Evolutionary conservation across 2,888 invertebrate species (phyloP).

Genomic region (Anaspis maculata): DNA sequence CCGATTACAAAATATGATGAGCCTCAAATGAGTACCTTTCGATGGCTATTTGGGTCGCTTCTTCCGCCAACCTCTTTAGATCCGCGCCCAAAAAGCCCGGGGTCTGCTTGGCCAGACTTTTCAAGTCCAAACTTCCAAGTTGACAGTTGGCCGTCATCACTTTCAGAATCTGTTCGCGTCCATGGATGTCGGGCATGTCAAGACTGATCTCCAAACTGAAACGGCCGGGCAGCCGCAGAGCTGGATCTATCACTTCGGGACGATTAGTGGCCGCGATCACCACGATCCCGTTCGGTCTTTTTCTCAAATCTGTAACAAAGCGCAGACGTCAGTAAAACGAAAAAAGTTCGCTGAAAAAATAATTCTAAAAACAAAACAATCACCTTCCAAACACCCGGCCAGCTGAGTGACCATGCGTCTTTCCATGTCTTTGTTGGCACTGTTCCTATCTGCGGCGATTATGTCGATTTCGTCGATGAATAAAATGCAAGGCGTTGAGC

Average conservation of each 20-base stretch:
- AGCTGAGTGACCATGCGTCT: conserved; percentile 90
- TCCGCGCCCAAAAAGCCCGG: conserved; percentile 97
- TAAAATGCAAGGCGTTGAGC: conserved; percentile 70
- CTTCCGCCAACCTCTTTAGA: conserved; percentile 75
- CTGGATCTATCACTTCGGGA: conserved; percentile 87
- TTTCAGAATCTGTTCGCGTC: conserved; percentile 70
- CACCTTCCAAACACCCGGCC: conserved; percentile 81
- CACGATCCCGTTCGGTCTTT: conserved; percentile 55
- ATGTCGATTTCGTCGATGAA: conserved; percentile 97
- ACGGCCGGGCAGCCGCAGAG: conserved; percentile 82
- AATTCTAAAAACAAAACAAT: too few species aligned
- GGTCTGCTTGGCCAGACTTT: conserved; percentile 70
- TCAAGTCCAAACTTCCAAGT: too few species aligned
- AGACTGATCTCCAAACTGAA: conserved; percentile 91
- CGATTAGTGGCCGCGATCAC: conserved; percentile 95
- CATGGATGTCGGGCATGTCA: conserved; percentile 83
- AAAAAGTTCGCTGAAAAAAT: too few species aligned
- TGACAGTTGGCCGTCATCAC: conserved; percentile 55
- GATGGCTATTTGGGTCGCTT: conserved; percentile 83
- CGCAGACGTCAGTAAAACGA: too few species aligned
- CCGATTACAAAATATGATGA: too few species aligned
- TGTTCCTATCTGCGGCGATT: conserved; percentile 81
- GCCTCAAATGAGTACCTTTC: conserved; percentile 48
- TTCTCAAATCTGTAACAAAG: conserved; percentile 52
- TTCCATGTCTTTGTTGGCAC: conserved; percentile 93